Evolutionary conservation across 2,113 vertebrate genomes (phyloP).

Genomic region (Garra rufa): DNA sequence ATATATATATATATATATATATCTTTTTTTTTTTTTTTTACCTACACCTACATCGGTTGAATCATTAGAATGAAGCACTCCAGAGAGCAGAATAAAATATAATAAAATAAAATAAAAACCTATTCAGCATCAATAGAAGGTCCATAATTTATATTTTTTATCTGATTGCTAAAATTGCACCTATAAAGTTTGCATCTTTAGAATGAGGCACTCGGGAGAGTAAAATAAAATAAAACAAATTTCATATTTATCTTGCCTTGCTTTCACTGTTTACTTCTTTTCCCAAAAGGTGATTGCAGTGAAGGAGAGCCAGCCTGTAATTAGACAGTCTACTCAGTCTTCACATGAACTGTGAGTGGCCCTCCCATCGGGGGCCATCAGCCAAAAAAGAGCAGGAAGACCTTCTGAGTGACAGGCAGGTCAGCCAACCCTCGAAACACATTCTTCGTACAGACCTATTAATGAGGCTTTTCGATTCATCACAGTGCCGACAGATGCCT

Average conservation of each 20-base stretch:
- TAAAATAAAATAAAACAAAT: background rate
- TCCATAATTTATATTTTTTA: too few relatives aligned
- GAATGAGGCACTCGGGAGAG: background rate
- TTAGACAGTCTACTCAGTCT: conserved; percentile 44
- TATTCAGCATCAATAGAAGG: background rate
- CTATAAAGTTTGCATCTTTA: background rate
- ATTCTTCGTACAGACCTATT: conserved; percentile 48
- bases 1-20: too few relatives aligned
- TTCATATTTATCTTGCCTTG: background rate
- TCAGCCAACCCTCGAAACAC: conserved; percentile 36
- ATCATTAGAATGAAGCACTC: background rate
- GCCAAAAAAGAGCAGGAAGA: conserved; percentile 10
- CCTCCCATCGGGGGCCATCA: conserved; percentile 50
- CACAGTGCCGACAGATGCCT: conserved; percentile 6
- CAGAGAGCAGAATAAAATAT: background rate
- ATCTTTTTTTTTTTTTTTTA: too few relatives aligned
- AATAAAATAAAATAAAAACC: background rate
- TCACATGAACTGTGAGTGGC: conserved; percentile 46
- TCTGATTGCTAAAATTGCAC: too few relatives aligned
- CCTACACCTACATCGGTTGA: too few relatives aligned
- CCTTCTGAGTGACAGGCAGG: conserved; percentile 47
- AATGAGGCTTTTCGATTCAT: conserved; percentile 41
- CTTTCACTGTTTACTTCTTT: conserved; percentile 26
- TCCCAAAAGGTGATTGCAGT: conserved; percentile 29
- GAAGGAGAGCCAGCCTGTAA: conserved; percentile 42